Evolutionary conservation across 1,140 invertebrate genomes (phyloP).

Genomic region (Anastrepha obliqua): DNA sequence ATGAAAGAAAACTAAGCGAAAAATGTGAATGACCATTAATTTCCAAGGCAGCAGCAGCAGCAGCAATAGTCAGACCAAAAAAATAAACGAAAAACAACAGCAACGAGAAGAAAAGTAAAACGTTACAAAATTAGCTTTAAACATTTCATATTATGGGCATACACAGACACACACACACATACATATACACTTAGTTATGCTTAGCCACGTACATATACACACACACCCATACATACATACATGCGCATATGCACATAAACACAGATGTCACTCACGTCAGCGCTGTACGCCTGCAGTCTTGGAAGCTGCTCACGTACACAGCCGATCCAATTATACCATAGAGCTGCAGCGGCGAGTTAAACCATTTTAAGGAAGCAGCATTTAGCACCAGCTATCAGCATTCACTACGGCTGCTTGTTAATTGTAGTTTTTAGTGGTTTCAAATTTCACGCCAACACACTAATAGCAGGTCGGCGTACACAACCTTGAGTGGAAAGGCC

Average conservation of each 20-base stretch:
- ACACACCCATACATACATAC: not conserved
- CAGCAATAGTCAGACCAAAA: not conserved
- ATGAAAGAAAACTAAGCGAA: not conserved
- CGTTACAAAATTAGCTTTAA: not conserved
- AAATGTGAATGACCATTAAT: constrained; percentile 45
- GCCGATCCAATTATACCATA: no score
- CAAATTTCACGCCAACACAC: not conserved
- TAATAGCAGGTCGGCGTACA: not conserved
- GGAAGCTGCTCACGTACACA: no score
- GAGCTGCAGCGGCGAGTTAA: not conserved
- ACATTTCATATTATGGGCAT: not conserved
- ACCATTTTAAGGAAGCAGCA: not conserved
- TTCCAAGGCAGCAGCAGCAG: not conserved
- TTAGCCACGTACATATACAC: not conserved
- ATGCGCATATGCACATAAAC: not conserved
- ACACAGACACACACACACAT: not conserved
- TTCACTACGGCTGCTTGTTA: not conserved
- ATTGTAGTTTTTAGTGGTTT: not conserved
- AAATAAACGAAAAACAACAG: not conserved
- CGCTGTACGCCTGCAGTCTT: no score
- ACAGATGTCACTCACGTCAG: no score
- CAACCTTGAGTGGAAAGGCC: no score
- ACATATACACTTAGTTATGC: not conserved
- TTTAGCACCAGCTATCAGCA: not conserved
- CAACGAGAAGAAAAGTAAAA: not conserved